Base-by-base conservation (phyloP, 2,888 invertebrate species). In the Ceraclea dissimilis region DNA sequence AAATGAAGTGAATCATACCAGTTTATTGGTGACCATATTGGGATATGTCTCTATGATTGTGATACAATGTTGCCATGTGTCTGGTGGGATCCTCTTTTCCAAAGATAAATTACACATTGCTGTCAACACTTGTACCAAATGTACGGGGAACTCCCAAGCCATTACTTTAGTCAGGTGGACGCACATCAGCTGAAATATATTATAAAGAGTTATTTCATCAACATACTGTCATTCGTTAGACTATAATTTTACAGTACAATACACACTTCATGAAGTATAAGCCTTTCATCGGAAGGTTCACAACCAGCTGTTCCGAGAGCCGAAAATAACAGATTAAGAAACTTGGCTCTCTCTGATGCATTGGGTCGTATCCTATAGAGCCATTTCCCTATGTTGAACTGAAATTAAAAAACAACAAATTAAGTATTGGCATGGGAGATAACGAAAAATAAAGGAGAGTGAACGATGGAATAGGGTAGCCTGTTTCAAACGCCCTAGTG, bases 1-100 rank as follows among this genome's bases (percentile, higher is more conserved):
- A n/a, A n/a, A n/a, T n/a, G n/a, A n/a, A n/a, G n/a, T n/a, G n/a
- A n/a, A n/a, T n/a, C 26, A 26, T 31, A 62, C 62, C 56, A 56
- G 55, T 44, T 54, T 52, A 39, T 60, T 56, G 10, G 54, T 39
- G 8, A 62, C 21, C n/a, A 52, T 51, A 52, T 59, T 53, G 2
- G 62, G 60, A 47, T 62, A 60, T 1, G 58, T 59, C 46, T 62
- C 62, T 18, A 62, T 61, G 43, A 62, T 53, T n/a, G 52, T 62
- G 39, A 50, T 56, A 47, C 57, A 56, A 49, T 62, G 62, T 44
- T 62, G 59, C 62, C 62, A 62, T 22, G 54, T 59, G 19, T 59
- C 56, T 11, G 62, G 60, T 1, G 62, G 62, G 21, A 62, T 47
- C 43, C 59, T 60, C 26, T 57, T 59, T 10, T 62, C 62, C 19